Percentiles rank a stretch among this genome's conserved stretches.
phyloP scores from a whole-genome alignment of 2,113 vertebrate species.

The Tamias sibiricus region DNA sequence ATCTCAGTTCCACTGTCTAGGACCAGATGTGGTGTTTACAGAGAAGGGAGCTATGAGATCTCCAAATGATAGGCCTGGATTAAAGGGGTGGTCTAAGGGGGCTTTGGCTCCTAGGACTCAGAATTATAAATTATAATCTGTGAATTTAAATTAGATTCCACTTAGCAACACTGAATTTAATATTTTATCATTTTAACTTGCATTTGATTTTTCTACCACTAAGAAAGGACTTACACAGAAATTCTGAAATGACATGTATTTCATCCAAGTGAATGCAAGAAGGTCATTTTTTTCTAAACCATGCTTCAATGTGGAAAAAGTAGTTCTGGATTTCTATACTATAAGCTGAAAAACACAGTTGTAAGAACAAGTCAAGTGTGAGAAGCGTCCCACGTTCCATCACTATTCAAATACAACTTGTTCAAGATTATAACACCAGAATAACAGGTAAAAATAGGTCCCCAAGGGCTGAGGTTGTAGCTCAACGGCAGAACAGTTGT shows the following conservation, averaged over 20 bases:
- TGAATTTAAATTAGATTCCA: slow-evolving; percentile 16
- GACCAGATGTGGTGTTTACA: slow-evolving; percentile 74
- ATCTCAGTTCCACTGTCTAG: slow-evolving; percentile 33
- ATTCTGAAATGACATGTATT: slow-evolving; percentile 20
- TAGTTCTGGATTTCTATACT: not conserved
- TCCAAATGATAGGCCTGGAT: slow-evolving; percentile 57
- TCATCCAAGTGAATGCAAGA: slow-evolving; percentile 41
- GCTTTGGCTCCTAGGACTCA: slow-evolving; percentile 21
- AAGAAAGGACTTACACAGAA: slow-evolving; percentile 24
- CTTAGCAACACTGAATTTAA: slow-evolving; percentile 28
- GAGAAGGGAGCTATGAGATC: slow-evolving; percentile 48
- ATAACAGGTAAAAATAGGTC: not conserved
- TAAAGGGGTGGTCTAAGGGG: slow-evolving; percentile 44
- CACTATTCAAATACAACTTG: not conserved
- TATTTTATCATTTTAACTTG: slow-evolving; percentile 53
- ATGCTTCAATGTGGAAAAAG: not conserved
- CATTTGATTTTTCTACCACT: not conserved
- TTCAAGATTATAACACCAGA: not conserved
- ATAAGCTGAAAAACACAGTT: slow-evolving; percentile 7
- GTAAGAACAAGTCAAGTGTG: not conserved
- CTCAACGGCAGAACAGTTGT: not conserved
- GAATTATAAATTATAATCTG: slow-evolving; percentile 50
- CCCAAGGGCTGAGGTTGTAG: not conserved
- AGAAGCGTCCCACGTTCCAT: not conserved
- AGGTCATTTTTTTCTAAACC: not conserved